Evolutionary conservation across 2,113 vertebrate species (phyloP).

Genomic region (Muntiacus muntjak): DNA sequence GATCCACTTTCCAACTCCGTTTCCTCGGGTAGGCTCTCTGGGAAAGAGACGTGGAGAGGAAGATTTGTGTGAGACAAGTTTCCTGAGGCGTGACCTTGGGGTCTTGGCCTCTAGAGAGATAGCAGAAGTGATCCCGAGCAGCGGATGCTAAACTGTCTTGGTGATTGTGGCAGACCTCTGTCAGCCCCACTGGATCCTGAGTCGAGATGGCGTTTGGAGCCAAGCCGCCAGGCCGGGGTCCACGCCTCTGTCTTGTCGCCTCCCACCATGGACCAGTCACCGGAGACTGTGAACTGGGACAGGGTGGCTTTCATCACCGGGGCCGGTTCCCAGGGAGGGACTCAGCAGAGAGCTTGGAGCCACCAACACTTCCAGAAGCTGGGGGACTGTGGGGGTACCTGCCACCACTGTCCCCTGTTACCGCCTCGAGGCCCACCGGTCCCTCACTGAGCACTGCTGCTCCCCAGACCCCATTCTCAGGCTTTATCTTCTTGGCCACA

Average conservation of each 20-base stretch:
- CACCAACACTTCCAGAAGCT: not conserved
- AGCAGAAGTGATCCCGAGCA: not conserved
- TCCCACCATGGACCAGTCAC: rapidly evolving
- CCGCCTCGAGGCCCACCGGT: not conserved
- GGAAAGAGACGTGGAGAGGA: not conserved
- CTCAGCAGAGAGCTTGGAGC: not conserved
- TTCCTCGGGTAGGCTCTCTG: not conserved
- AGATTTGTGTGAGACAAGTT: not conserved
- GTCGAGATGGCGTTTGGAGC: not conserved
- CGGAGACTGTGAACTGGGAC: not conserved
- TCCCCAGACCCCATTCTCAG: not conserved
- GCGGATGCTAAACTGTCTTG: not conserved
- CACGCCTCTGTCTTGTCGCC: rapidly evolving
- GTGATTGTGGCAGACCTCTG: not conserved
- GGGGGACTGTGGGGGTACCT: rapidly evolving
- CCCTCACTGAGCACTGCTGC: not conserved
- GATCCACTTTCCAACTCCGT: rapidly evolving
- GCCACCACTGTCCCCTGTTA: not conserved
- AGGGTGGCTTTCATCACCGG: rapidly evolving
- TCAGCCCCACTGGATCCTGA: not conserved
- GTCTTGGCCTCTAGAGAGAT: not conserved
- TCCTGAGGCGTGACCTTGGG: not conserved
- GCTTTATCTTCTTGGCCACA: not conserved
- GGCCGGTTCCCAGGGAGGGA: not conserved
- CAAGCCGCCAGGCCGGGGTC: not conserved